Evolutionary conservation across 2,113 vertebrate species (phyloP).

Genomic region (Stigmatopora argus): DNA sequence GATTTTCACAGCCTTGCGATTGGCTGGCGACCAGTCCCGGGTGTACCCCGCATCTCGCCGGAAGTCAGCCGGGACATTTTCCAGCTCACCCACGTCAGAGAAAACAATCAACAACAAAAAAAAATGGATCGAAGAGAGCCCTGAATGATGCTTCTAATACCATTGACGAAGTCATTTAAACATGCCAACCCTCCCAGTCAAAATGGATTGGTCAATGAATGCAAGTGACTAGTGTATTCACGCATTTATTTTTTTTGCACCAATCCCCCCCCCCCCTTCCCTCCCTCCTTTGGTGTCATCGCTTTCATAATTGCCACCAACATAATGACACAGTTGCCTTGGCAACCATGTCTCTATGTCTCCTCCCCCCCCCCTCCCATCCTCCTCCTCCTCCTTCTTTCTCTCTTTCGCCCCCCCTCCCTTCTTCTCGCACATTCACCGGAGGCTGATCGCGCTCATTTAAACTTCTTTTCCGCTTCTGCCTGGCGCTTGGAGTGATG

Average conservation of each 20-base stretch:
- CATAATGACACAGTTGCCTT: slow-evolving; percentile 78
- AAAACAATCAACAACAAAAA: not conserved
- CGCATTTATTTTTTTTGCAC: slow-evolving; percentile 39
- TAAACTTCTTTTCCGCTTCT: slow-evolving; percentile 5
- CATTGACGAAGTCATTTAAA: too few species aligned
- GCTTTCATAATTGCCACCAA: slow-evolving; percentile 74
- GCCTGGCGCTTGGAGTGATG: slow-evolving; percentile 2
- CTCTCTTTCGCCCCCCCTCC: not conserved
- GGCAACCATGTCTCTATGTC: slow-evolving; percentile 62
- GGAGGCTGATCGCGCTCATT: slow-evolving; percentile 3
- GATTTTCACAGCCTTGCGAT: not conserved
- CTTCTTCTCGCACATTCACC: not conserved
- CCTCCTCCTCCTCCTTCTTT: not conserved
- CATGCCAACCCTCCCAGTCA: too few species aligned
- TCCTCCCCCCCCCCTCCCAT: not conserved
- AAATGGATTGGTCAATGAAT: not conserved
- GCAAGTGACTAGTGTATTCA: not conserved
- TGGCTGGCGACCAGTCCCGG: not conserved
- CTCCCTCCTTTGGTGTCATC: slow-evolving; percentile 54
- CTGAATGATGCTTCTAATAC: too few species aligned
- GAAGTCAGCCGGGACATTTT: not conserved
- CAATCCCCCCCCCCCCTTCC: slow-evolving; percentile 46
- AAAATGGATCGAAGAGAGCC: not conserved
- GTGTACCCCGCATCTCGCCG: too few species aligned
- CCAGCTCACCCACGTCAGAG: not conserved